Evolutionary conservation across 2,113 vertebrate species (phyloP), one percentile per base, ranked within the genome.

Genomic region (Protomyctophum bolini): DNA sequence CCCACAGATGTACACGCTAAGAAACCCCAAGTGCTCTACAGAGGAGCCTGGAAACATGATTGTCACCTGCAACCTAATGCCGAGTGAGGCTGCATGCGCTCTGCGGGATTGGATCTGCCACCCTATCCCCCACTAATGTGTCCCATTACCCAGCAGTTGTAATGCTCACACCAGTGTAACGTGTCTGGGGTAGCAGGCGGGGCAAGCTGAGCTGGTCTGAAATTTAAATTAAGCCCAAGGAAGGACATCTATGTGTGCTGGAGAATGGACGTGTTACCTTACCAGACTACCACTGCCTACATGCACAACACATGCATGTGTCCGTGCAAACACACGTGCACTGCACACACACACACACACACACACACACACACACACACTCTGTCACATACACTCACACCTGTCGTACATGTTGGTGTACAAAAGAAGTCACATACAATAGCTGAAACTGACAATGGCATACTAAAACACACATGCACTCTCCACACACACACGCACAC

Each of bases 221-320:
- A 88, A 92, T 92, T 87, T 91, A 93, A 93, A 90, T 91, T 77
- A 91, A 92, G 86, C 90, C 82, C 84, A 83, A 87, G 55, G 70
- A 83, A 87, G 55, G 70, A 84, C 90, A 87, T 89, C 85, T 76
- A 68, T 89, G 88, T 87, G 79, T 80, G 86, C 87, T 8, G 78
- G 82, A 61, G 76, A 85, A 85, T 75, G 82, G 64, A 56, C 82
- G 86, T 85, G 83, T 93, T 88, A 74, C 76, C 69, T 92, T 92
- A 91, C 90, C 72, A 9, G 50, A 72, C 29, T 66, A 81, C 69
- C 66, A 1, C n/a, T 21, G 21, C 21, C 21, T 21, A 21, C 21
- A 21, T 21, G 21, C 21, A 21, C 21, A 21, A 21, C 21, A 21
- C 21, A 21, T 21, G 21, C 21, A 10, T 52, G 10, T 59, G 8